phyloP scores from a whole-genome alignment of 2,113 vertebrate species.

The Girardinichthys multiradiatus region DNA sequence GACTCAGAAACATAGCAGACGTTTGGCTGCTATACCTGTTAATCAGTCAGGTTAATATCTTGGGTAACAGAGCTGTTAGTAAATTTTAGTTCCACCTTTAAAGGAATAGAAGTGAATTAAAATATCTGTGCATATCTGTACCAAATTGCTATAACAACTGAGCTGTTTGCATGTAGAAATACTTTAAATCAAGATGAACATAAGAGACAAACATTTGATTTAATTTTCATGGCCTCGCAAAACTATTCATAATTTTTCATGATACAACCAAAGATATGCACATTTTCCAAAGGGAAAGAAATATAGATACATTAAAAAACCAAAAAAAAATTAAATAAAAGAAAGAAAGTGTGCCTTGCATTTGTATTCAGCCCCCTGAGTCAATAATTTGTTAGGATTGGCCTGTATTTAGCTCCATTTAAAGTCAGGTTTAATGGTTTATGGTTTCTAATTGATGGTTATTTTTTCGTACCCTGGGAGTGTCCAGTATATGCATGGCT shows the following conservation, averaged over 20 bases:
- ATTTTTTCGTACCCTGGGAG: no score
- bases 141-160: background rate
- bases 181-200: background rate
- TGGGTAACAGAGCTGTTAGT: background rate
- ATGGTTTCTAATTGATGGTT: background rate
- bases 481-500: background rate
- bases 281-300: background rate
- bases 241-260: background rate
- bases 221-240: no score
- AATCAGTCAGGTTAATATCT: constrained; percentile 18
- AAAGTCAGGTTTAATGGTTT: background rate
- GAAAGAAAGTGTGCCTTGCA: background rate
- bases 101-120: background rate
- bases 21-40: constrained; percentile 55
- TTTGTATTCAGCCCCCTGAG: background rate
- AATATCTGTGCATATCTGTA: background rate
- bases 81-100: background rate
- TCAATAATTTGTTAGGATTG: background rate
- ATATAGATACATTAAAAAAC: background rate
- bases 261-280: background rate
- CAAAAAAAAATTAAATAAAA: no score
- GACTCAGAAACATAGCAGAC: constrained; percentile 88
- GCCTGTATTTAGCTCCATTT: background rate
- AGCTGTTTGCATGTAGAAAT: background rate
- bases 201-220: no score